phyloP scores from a whole-genome alignment of 2,113 vertebrate genomes.

The Melanostigma gelatinosum region DNA sequence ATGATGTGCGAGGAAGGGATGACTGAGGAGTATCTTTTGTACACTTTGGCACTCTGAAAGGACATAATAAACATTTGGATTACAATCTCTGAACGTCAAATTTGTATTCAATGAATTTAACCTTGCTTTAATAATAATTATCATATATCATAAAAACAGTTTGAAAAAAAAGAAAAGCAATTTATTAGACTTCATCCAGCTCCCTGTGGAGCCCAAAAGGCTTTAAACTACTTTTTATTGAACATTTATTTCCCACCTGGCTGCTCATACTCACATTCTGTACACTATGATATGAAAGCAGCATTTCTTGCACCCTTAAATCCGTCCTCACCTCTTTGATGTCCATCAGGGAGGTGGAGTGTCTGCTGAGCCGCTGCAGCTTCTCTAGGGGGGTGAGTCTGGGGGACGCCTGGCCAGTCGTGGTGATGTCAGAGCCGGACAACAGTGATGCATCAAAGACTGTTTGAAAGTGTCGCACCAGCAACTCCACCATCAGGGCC shows the following conservation, averaged over 20 bases:
- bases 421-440: constrained; percentile 58
- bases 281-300: background rate
- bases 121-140: background rate
- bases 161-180: background rate
- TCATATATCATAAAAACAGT: background rate
- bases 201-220: background rate
- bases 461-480: constrained; percentile 88
- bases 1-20: constrained; percentile 78
- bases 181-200: background rate
- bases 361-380: constrained; percentile 83
- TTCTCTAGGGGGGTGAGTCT: constrained; percentile 84
- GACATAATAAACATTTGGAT: constrained; percentile 24
- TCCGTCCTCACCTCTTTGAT: constrained; percentile 88
- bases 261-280: background rate
- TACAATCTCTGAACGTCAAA: background rate
- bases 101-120: background rate
- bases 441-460: constrained; percentile 85
- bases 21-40: constrained; percentile 80
- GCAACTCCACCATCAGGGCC: constrained; percentile 91
- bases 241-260: background rate
- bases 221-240: background rate
- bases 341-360: constrained; percentile 83
- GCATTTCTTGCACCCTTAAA: background rate
- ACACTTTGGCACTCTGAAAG: constrained; percentile 75
- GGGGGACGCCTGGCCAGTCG: constrained; percentile 67